A percentile compares a stretch with the other conserved stretches of the same genome.
Conservation (phyloP, 2,113 vertebrate genomes). For the Electrona antarctica region DNA sequence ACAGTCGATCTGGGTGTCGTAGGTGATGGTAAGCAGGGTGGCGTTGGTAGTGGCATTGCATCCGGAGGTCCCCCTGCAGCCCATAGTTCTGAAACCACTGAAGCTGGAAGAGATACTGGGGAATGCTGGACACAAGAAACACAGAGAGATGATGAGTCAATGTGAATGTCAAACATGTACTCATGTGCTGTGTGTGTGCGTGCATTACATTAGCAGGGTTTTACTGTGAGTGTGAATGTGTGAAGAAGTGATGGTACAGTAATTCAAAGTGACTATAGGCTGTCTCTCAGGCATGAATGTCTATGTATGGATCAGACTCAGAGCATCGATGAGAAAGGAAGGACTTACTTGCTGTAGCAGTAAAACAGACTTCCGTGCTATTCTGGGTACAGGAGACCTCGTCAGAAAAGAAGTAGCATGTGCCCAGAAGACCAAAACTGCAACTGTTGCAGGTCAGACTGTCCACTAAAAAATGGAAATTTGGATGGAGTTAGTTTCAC, state of each 20-base stretch:
- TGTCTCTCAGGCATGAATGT: background rate
- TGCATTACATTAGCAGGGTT: no score
- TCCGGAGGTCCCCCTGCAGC: fast-evolving
- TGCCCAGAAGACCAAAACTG: background rate
- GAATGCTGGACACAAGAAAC: slow-evolving; percentile 51
- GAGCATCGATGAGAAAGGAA: background rate
- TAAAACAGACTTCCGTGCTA: slow-evolving; percentile 49
- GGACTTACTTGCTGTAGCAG: slow-evolving; percentile 53
- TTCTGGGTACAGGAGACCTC: slow-evolving; percentile 28
- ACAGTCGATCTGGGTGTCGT: background rate
- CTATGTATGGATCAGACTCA: background rate
- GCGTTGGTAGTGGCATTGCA: background rate
- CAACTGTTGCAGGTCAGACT: slow-evolving; percentile 73
- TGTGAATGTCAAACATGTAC: background rate
- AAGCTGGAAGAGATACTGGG: background rate
- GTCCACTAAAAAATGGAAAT: slow-evolving; percentile 61
- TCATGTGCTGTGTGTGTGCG: no score
- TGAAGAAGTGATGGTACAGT: no score
- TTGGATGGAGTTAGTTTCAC: background rate
- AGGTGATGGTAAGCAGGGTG: background rate
- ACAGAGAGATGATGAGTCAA: slow-evolving; percentile 9
- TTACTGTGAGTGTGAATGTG: no score
- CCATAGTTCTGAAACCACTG: slow-evolving; percentile 54
- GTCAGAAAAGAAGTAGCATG: no score
- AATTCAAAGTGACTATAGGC: no score